phyloP scores from a whole-genome alignment of 2,113 vertebrate species.

The Siphamia tubifer region DNA sequence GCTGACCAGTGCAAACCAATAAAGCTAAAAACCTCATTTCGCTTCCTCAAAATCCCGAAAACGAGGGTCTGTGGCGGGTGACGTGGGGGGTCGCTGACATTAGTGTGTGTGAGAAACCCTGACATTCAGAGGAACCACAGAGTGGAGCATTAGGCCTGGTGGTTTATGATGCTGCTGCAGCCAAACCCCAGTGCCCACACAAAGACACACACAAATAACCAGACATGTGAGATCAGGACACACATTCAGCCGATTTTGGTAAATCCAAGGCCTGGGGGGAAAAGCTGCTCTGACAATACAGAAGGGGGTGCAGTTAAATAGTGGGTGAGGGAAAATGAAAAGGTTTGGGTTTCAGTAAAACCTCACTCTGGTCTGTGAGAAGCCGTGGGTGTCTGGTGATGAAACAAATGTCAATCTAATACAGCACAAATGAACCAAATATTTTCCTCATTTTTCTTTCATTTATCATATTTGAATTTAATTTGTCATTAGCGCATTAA shows the following conservation, averaged over 20 bases:
- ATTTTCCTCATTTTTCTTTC: too few relatives aligned
- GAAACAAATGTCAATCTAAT: background rate
- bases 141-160: conserved; percentile 19
- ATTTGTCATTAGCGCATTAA: too few relatives aligned
- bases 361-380: background rate
- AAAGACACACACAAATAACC: conserved; percentile 20
- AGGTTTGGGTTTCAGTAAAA: conserved; percentile 29
- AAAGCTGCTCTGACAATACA: conserved; percentile 18
- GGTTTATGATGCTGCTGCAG: conserved; percentile 37
- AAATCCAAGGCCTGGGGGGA: conserved; percentile 9
- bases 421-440: too few relatives aligned
- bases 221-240: background rate
- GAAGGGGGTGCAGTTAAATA: background rate
- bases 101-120: background rate
- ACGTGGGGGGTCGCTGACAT: background rate
- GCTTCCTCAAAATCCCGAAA: background rate
- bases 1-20: background rate
- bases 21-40: background rate
- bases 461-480: too few relatives aligned
- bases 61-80: background rate
- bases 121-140: conserved; percentile 25
- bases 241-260: conserved; percentile 13
- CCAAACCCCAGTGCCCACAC: conserved; percentile 52
- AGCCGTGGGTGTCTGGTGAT: background rate
- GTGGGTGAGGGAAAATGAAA: conserved; percentile 17